Conservation (phyloP, 2,888 invertebrate species). For the Punctoribates punctum region DNA sequence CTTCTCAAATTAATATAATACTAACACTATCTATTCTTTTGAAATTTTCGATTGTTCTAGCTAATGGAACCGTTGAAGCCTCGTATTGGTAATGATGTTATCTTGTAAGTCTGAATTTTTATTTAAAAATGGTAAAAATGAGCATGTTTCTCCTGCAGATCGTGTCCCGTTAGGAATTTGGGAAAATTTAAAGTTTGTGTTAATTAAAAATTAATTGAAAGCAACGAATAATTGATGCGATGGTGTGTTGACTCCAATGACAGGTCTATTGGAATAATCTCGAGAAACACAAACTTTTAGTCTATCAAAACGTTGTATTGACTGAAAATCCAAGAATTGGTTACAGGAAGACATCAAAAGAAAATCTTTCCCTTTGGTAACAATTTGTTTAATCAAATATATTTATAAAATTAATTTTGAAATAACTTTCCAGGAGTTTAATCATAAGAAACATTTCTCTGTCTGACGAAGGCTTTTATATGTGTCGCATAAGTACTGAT, state of each 20-base stretch:
- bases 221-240: neutral
- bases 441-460: slow-evolving; percentile 56
- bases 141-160: slow-evolving; percentile 64
- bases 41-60: neutral
- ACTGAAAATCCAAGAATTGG: slow-evolving; percentile 84
- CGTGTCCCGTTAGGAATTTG: slow-evolving; percentile 78
- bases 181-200: slow-evolving; percentile 63
- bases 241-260: neutral
- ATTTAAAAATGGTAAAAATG: too few species aligned
- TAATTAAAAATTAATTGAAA: neutral
- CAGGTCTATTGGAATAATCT: slow-evolving; percentile 91
- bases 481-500: slow-evolving; percentile 56
- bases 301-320: slow-evolving; percentile 86
- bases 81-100: slow-evolving; percentile 15
- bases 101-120: neutral
- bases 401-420: too few species aligned
- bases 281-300: slow-evolving; percentile 84
- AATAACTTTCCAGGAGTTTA: too few species aligned
- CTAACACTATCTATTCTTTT: too few species aligned
- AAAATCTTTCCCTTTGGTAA: slow-evolving; percentile 30
- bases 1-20: too few species aligned
- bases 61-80: slow-evolving; percentile 20
- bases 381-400: neutral
- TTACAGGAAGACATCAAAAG: slow-evolving; percentile 66
- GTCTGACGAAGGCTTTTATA: slow-evolving; percentile 85